These are phyloP conservation scores for Microplitis mediator DNA, from an alignment of 1,140 invertebrate genomes.

Conservation along the genomic window DNA sequence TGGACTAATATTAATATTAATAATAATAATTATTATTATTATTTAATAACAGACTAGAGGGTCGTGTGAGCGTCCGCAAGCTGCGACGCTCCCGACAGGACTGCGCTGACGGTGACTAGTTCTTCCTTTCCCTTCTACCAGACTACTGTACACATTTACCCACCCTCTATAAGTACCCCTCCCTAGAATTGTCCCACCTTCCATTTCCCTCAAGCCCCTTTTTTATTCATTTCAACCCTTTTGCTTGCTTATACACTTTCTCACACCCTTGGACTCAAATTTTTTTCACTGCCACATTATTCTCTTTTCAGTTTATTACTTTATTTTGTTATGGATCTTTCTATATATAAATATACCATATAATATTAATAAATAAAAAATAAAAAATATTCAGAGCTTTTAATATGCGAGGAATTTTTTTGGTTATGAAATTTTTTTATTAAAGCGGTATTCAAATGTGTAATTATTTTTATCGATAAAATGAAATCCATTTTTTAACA, in stretches of 20 bases:
- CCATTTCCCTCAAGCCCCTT: neutral
- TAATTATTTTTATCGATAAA: too few relatives aligned
- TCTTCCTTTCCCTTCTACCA: slow-evolving; percentile 31
- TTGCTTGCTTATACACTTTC: slow-evolving; percentile 3
- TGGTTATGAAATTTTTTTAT: too few relatives aligned
- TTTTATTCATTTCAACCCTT: neutral
- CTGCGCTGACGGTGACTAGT: slow-evolving; percentile 53
- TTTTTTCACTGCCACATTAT: neutral
- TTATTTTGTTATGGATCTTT: neutral
- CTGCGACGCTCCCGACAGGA: slow-evolving; percentile 59
- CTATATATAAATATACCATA: neutral
- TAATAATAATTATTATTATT: too few relatives aligned
- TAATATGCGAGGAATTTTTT: too few relatives aligned
- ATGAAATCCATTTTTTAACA: too few relatives aligned
- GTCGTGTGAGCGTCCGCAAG: slow-evolving; percentile 51
- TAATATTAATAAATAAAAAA: too few relatives aligned
- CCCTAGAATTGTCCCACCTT: neutral
- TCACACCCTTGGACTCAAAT: neutral
- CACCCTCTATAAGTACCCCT: slow-evolving; percentile 12
- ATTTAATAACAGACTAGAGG: too few relatives aligned
- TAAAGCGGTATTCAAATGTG: too few relatives aligned
- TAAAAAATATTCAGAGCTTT: too few relatives aligned
- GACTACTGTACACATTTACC: neutral
- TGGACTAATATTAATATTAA: too few relatives aligned
- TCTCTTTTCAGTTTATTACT: neutral